Base-by-base conservation (phyloP, 2,888 invertebrate genomes). In the Dolichomitus sp. region DNA sequence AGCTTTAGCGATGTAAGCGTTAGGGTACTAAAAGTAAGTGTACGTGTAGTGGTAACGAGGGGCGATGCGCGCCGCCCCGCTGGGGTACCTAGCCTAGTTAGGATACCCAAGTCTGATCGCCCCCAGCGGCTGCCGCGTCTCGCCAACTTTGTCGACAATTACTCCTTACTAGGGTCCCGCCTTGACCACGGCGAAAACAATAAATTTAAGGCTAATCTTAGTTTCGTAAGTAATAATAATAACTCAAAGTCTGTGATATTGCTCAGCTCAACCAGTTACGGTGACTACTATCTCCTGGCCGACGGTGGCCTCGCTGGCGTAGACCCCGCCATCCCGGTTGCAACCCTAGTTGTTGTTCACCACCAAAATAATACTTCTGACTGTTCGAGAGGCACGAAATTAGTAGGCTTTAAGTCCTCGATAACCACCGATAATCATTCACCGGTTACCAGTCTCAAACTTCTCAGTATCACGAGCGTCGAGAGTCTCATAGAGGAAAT, bases 1-100 rank as follows among this genome's bases (percentile, higher is more conserved):
- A 93, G 93, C 93, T 93, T 93, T 93, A 93, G 93, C 88, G 90
- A 91, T 90, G 85, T 93, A 93, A 93, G 92, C 90, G 89, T 92
- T 93, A 93, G 93, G 93, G 92, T 93, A 93, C 92, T 92, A 92
- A 93, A 91, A 88, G 86, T 93, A 93, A 92, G 92, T 89, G 88
- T 92, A 91, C 88, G 92, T 91, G 88, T 91, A 90, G 89, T 89
- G 87, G 88, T 91, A 89, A 90, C 87, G 90, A 90, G 90, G 90
- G 90, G 89, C 87, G 89, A 91, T 88, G 89, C 88, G 88, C 88
- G 89, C 88, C 86, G 89, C 88, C 87, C 87, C 89, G 90, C 90
- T 91, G 93, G 93, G 93, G 92, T 92, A 93, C 92, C 93, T 93
- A 93, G 93, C 93, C 93, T 93, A 93, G 93, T 93, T 93, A 93